Base-by-base conservation (phyloP, 2,113 vertebrate species). In the Apodemus sylvaticus region DNA sequence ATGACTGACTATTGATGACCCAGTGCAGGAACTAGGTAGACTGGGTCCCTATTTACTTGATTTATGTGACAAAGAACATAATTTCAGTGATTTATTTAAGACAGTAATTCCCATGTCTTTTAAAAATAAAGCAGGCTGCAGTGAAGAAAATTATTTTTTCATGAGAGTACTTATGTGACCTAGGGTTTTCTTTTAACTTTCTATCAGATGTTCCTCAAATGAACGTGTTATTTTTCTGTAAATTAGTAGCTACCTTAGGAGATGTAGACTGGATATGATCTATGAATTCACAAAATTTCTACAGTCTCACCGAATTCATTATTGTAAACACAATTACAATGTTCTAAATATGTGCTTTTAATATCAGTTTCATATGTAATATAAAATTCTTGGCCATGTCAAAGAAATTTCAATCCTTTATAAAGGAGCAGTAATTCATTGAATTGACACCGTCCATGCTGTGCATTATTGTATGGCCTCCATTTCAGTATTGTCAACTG, bases 151-250 rank as follows among this genome's bases (percentile, higher is more conserved):
- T 64, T 39, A 36, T 92, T 94, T 94, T 64, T 87, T 77, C 93
- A 93, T 93, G 82, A 66, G 71, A 11, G 24, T 39, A 45, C 29
- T 91, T 93, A 64, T 36, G 24, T 95, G 31, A n/a, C 19, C 34
- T 91, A 87, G 36, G 48, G 9, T 64, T 95, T 94, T 96, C 66
- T 94, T 93, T 91, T 73, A 93, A 83, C 96, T 86, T 90, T 96
- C 88, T 94, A n/a, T 85, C 24, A 94, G 10, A 78, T 39, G 20
- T 68, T 78, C 55, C 45, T 39, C 12, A 92, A 73, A 76, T 93
- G 92, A 94, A 7, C 81, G 36, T 91, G 74, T 73, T 60, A 55
- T 53, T 29, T 29, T 73, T 53, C 34, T 16, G 70, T 77, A 95
- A 96, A 96, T 91, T 83, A 91, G 3, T 7, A 89, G 26, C 66